These are phyloP conservation scores for Donacobius atricapilla DNA, from an alignment of 2,113 vertebrate genomes.

Conservation along the genomic window DNA sequence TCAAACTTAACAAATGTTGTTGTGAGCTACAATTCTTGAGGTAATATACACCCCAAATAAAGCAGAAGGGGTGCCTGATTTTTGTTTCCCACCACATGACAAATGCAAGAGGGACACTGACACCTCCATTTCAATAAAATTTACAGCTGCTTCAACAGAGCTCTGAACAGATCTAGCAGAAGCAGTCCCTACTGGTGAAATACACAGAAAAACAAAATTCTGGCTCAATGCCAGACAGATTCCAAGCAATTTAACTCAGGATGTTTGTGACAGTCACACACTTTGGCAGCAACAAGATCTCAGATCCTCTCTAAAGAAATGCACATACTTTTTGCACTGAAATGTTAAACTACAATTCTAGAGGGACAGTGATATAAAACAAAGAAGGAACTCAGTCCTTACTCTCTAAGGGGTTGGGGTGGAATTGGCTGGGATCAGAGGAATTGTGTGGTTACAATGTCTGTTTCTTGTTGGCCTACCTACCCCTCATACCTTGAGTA, in stretches of 20 bases:
- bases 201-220: neutral
- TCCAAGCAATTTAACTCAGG: neutral
- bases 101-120: neutral
- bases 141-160: neutral
- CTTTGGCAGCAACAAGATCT: neutral
- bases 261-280: neutral
- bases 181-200: neutral
- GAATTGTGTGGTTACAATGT: neutral
- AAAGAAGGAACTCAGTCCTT: neutral
- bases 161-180: neutral
- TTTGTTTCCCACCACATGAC: neutral
- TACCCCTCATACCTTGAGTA: neutral
- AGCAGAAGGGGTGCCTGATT: neutral
- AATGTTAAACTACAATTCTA: neutral
- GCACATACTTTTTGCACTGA: neutral
- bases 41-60: neutral
- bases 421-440: neutral
- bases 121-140: neutral
- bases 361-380: neutral
- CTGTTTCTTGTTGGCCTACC: neutral
- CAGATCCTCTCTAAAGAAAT: neutral
- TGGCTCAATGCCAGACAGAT: neutral
- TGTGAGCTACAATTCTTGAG: neutral
- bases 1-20: neutral
- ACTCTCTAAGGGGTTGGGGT: neutral